Evolutionary conservation across 2,113 vertebrate genomes (phyloP), one percentile per base, ranked within the genome.

Genomic region (Chauna torquata): DNA sequence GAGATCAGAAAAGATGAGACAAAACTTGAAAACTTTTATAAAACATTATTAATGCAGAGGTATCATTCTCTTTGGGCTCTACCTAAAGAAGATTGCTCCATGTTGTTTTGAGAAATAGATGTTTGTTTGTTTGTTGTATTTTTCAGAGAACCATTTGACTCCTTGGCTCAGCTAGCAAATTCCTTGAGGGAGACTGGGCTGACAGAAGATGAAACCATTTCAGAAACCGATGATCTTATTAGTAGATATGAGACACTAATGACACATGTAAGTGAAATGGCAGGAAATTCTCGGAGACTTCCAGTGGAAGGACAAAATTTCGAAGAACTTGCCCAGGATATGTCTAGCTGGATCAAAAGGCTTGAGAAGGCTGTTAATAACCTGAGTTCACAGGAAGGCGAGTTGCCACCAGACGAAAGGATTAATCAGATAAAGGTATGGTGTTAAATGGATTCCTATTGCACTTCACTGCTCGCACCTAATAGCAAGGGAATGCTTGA

Each of bases 361-460:
- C 97, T 98, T 4, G 94, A 98, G 89, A 96, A 98, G 25, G 96
- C 96, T 27, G 75, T 98, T 50, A 95, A 90, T 94, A 93, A 95
- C 83, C 62, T 98, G 92, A 97, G 81, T 57, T 98, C 96, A 69
- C 92, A 91, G 28, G 97, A 94, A 97, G 96, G 65, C 57, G 85
- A 97, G 80, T 95, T 97, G 92, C 72, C 97, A 6, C 88, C 97
- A 44, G 96, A 97, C 0, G 62, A 98, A 95, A 96, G 95, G 88
- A 96, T 97, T 80, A 82, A 91, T 89, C 98, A 96, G 77, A 96
- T 98, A 92, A 98, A 98, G 98, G 98, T 98, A 98, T 47, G 47
- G 68, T 87, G 24, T 50, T 61, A 70, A 71, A 44, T 85, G 4
- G 25, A 30, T 62, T 90, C 30, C 14, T 69, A 82, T 72, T 81